A percentile compares a stretch with the other conserved stretches of the same genome.
These are phyloP conservation scores for Romanogobio albipinnatus DNA, from an alignment of 2,113 vertebrate species.

Conservation along the genomic window DNA sequence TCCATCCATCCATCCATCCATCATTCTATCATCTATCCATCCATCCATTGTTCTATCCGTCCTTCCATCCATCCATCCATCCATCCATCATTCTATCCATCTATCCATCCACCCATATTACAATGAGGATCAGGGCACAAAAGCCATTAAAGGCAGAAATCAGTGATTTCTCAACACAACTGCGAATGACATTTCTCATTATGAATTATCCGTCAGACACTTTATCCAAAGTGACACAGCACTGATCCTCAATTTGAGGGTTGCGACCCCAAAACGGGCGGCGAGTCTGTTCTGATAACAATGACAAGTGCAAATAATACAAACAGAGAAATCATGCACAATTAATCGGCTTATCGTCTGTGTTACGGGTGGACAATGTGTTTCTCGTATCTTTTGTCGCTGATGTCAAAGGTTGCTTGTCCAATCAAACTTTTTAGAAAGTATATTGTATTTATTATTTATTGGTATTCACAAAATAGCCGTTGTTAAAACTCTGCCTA, in stretches of 20 bases:
- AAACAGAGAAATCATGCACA: not conserved
- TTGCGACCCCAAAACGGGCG: not conserved
- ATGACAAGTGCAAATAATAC: not conserved
- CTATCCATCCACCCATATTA: too few relatives aligned
- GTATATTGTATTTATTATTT: not conserved
- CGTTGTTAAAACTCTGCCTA: too few relatives aligned
- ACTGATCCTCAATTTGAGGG: not conserved
- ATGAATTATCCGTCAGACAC: not conserved
- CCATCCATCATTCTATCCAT: too few relatives aligned
- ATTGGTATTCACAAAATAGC: not conserved
- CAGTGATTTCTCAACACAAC: not conserved
- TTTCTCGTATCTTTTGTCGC: not conserved
- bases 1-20: too few relatives aligned
- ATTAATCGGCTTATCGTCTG: not conserved
- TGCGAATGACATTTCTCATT: not conserved
- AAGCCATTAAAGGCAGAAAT: not conserved
- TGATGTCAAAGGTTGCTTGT: not conserved
- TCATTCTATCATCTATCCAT: too few relatives aligned
- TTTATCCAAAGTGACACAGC: not conserved
- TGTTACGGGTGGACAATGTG: not conserved
- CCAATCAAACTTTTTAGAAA: not conserved
- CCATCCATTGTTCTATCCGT: too few relatives aligned
- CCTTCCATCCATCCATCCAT: too few relatives aligned
- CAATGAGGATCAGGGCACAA: not conserved
- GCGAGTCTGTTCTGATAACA: not conserved